phyloP scores from a whole-genome alignment of 2,113 vertebrate genomes.

The Elgaria multicarinata region DNA sequence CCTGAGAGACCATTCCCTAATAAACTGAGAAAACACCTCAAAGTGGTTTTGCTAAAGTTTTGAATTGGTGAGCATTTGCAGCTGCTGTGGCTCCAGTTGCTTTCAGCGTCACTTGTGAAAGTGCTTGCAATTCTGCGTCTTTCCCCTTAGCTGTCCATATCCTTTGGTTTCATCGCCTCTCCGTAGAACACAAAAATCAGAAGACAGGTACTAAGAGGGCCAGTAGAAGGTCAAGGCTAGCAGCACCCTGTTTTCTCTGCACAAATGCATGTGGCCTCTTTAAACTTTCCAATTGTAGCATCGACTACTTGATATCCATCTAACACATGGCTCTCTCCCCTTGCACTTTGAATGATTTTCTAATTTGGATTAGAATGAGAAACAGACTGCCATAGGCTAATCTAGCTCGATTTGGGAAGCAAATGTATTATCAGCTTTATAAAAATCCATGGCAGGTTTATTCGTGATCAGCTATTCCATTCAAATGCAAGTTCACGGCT shows the following conservation, averaged over 20 bases:
- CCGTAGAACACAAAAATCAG: neutral
- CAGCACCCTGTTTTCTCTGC: neutral
- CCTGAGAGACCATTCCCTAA: neutral
- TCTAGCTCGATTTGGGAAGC: slow-evolving; percentile 63
- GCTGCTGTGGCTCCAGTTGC: neutral
- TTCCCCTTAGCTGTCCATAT: neutral
- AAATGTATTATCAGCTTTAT: slow-evolving; percentile 61
- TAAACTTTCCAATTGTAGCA: neutral
- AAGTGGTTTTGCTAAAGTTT: neutral
- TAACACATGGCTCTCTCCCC: slow-evolving; percentile 12
- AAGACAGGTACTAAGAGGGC: neutral
- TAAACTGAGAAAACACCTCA: neutral
- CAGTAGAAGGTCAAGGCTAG: neutral
- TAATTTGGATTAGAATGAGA: slow-evolving; percentile 63
- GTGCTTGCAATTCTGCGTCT: neutral
- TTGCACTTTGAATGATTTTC: slow-evolving; percentile 47
- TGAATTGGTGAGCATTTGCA: neutral
- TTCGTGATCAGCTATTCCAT: slow-evolving; percentile 69
- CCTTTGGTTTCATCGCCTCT: neutral
- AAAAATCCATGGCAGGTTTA: slow-evolving; percentile 70
- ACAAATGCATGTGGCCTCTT: neutral
- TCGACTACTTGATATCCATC: neutral
- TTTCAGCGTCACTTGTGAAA: neutral
- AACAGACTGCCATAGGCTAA: slow-evolving; percentile 52
- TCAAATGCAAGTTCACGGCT: slow-evolving; percentile 58